These are phyloP conservation scores for Grantiella picta DNA, from an alignment of 2,113 vertebrate species.

Conservation along the genomic window DNA sequence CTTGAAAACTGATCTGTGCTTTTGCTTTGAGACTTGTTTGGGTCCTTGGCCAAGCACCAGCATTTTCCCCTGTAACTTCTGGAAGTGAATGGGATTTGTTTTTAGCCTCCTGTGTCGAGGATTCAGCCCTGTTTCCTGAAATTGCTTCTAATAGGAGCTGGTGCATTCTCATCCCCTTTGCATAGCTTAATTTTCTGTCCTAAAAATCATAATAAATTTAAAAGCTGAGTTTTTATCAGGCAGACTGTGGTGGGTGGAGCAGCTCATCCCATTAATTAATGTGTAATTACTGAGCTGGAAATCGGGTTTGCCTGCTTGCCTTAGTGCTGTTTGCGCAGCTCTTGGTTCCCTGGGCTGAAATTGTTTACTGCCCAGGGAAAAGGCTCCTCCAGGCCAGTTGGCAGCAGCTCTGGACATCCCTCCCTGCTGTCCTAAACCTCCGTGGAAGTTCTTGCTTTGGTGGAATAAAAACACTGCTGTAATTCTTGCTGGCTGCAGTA, in stretches of 20 bases:
- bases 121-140: neutral
- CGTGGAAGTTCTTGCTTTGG: neutral
- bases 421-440: neutral
- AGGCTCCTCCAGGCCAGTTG: slow-evolving; percentile 12
- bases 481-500: neutral
- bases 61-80: neutral
- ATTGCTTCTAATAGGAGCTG: neutral
- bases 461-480: neutral
- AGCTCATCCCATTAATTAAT: neutral
- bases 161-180: neutral
- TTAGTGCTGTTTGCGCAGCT: neutral
- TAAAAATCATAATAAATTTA: neutral
- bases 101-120: neutral
- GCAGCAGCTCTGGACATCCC: slow-evolving; percentile 10
- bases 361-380: slow-evolving; percentile 9
- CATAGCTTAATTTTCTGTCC: neutral
- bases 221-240: neutral
- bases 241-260: neutral
- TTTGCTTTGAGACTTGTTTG: neutral
- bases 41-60: neutral
- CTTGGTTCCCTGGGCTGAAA: neutral
- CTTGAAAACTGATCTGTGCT: neutral
- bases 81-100: neutral
- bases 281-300: neutral
- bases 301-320: neutral